phyloP scores from a whole-genome alignment of 1,140 invertebrate species.

The Pogonomyrmex californicus region DNA sequence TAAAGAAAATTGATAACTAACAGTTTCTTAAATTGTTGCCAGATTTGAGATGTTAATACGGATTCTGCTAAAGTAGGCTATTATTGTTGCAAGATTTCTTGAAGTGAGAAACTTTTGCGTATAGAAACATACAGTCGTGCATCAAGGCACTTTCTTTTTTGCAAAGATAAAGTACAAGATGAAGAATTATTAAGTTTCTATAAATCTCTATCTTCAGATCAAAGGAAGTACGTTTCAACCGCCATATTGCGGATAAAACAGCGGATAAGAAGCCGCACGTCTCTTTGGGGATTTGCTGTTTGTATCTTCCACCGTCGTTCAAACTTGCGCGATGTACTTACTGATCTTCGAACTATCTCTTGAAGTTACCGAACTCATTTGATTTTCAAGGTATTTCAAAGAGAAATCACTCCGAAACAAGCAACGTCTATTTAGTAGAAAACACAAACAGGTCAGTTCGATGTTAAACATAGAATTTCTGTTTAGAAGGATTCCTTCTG shows the following conservation, averaged over 20 bases:
- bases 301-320: constrained; percentile 1
- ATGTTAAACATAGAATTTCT: not conserved
- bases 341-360: not conserved
- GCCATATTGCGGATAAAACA: too few species aligned
- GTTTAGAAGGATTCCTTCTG: not conserved
- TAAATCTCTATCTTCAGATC: not conserved
- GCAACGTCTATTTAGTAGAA: not conserved
- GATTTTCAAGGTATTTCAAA: not conserved
- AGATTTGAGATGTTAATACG: not conserved
- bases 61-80: not conserved
- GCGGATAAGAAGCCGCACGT: not conserved
- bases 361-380: not conserved
- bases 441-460: not conserved
- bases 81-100: not conserved
- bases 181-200: not conserved
- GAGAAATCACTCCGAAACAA: not conserved
- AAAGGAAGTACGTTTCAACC: not conserved
- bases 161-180: not conserved
- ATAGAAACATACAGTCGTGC: constrained; percentile 17
- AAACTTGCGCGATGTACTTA: not conserved
- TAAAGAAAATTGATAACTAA: not conserved
- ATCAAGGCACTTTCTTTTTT: constrained; percentile 44
- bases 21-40: not conserved
- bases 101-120: not conserved
- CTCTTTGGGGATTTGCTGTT: constrained; percentile 6